phyloP scores from a whole-genome alignment of 2,797 vertebrate genomes.

The Macrochelys suwanniensis region DNA sequence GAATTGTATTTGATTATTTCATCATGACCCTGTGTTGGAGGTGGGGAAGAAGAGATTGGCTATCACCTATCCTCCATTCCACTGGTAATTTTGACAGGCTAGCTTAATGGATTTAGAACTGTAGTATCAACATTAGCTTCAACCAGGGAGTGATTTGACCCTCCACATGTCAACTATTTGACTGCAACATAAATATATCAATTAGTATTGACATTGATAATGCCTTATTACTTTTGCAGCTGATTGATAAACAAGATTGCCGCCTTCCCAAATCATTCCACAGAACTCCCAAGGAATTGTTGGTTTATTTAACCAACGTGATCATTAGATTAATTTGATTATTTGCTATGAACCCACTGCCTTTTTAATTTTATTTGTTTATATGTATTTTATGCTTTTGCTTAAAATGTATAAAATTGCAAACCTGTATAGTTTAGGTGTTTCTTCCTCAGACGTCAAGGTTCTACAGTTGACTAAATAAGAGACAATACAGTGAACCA shows the following conservation, averaged over 20 bases:
- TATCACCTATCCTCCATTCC: neutral
- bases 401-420: neutral
- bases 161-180: neutral
- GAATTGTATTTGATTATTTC: neutral
- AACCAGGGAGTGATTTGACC: neutral
- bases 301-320: constrained; percentile 23
- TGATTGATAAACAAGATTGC: neutral
- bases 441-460: neutral
- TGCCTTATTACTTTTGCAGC: neutral
- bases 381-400: neutral
- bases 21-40: neutral
- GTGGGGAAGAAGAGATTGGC: neutral
- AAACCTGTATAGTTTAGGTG: neutral
- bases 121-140: neutral
- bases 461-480: neutral
- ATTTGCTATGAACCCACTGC: constrained; percentile 17
- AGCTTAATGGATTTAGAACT: neutral
- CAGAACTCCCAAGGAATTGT: neutral
- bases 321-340: neutral
- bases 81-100: neutral
- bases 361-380: neutral
- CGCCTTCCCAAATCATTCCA: neutral
- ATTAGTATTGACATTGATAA: neutral
- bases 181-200: neutral
- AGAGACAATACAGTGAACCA: neutral